A percentile compares a stretch with the other conserved stretches of the same genome.
Conservation (phyloP, 2,888 invertebrate species). For the Napeogenes inachia region DNA sequence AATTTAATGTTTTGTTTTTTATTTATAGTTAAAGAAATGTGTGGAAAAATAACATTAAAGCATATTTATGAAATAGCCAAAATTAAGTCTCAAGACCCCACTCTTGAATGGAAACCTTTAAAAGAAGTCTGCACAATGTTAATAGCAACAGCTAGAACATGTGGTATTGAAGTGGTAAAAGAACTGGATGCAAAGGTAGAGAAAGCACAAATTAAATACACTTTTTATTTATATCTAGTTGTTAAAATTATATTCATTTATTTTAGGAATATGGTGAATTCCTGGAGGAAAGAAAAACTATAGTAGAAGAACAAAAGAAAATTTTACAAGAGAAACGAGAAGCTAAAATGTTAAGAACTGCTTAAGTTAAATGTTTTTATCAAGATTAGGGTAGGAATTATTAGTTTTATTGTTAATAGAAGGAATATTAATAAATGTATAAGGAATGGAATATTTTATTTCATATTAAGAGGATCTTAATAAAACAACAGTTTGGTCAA, state of each 20-base stretch:
- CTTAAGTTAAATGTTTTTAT: conserved; percentile 34
- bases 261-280: conserved; percentile 87
- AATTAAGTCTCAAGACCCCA: conserved; percentile 94
- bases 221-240: background rate
- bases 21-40: conserved; percentile 82
- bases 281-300: conserved; percentile 82
- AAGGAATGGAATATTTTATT: conserved; percentile 5
- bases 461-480: background rate
- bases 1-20: background rate
- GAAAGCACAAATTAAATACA: too few relatives aligned
- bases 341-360: conserved; percentile 93
- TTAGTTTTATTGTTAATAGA: conserved; percentile 20
- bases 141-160: conserved; percentile 85
- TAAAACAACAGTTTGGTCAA: conserved; percentile 15
- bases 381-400: conserved; percentile 12
- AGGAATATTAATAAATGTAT: conserved; percentile 12
- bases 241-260: background rate
- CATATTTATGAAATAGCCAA: conserved; percentile 98
- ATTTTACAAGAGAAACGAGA: conserved; percentile 89
- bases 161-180: conserved; percentile 91
- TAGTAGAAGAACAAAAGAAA: conserved; percentile 85
- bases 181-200: conserved; percentile 81
- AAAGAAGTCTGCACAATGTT: conserved; percentile 88
- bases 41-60: conserved; percentile 94
- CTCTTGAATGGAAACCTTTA: conserved; percentile 79